Percentiles rank a stretch among this genome's conserved stretches.
Conservation (phyloP, 2,888 invertebrate species). For the Carabus problematicus region DNA sequence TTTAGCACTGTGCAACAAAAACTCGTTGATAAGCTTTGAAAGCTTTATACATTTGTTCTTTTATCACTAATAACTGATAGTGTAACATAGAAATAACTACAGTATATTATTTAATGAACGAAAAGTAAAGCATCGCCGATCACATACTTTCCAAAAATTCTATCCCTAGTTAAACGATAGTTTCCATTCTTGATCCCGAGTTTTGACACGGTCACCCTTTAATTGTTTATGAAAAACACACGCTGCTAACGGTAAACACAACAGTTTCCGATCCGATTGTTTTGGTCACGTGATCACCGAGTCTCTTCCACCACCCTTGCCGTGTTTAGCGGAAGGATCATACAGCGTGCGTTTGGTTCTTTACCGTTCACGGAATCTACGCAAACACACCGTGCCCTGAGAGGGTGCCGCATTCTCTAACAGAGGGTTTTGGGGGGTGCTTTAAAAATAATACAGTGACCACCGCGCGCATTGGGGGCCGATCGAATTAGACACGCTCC, state of each 20-base stretch:
- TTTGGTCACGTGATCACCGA: conserved; percentile 31
- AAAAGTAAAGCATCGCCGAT: no score
- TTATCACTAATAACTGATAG: no score
- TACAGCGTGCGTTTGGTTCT: conserved; percentile 7
- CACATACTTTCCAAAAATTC: no score
- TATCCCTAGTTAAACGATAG: no score
- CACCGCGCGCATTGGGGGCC: conserved; percentile 46
- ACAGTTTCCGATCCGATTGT: conserved; percentile 42
- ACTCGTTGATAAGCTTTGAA: conserved; percentile 1
- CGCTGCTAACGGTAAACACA: conserved; percentile 34
- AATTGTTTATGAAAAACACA: conserved; percentile 40
- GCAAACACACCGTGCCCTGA: conserved; percentile 17
- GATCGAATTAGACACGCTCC: conserved; percentile 50
- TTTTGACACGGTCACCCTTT: conserved; percentile 35
- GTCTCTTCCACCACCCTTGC: neutral
- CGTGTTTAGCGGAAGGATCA: conserved; percentile 6
- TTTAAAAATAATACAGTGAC: conserved; percentile 53
- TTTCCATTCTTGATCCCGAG: neutral
- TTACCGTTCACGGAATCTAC: conserved; percentile 6
- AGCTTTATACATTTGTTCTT: neutral
- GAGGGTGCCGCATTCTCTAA: conserved; percentile 8
- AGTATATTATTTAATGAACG: no score
- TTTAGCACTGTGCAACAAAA: conserved; percentile 11
- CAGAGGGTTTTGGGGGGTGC: conserved; percentile 6
- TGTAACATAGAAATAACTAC: no score